Percentiles rank a stretch among this genome's conserved stretches.
Conservation (phyloP, 64 coral and sea anemone species). For the Hydrozoanthus tunicans region DNA sequence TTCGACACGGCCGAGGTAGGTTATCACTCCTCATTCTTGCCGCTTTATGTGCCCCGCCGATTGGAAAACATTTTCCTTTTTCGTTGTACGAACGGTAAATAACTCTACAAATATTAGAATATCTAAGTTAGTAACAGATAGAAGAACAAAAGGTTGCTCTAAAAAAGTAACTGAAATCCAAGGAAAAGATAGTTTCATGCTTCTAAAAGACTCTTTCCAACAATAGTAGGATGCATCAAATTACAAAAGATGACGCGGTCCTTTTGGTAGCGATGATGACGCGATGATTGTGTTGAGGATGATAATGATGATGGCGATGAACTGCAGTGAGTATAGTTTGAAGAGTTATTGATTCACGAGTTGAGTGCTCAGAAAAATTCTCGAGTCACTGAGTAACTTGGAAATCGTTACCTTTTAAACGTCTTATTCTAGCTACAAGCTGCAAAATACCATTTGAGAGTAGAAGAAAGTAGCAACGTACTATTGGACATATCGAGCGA, state of each 20-base stretch:
- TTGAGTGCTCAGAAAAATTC: too few species aligned
- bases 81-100: conserved; percentile 96
- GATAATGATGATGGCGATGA: background rate
- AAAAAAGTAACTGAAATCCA: background rate
- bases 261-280: background rate
- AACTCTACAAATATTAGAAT: conserved; percentile 28
- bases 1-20: conserved; percentile 71
- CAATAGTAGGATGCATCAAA: too few species aligned
- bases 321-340: too few species aligned
- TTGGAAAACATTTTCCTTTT: conserved; percentile 87
- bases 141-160: background rate
- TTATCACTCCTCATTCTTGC: conserved; percentile 74
- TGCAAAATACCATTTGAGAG: too few species aligned
- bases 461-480: too few species aligned
- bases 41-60: conserved; percentile 90
- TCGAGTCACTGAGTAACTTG: too few species aligned
- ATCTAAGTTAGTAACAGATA: background rate
- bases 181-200: background rate
- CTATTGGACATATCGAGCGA: too few species aligned
- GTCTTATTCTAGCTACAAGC: too few species aligned
- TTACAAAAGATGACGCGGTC: background rate
- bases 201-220: too few species aligned
- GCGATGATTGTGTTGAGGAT: background rate
- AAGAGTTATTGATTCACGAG: too few species aligned
- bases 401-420: too few species aligned